phyloP scores from a whole-genome alignment of 1,140 invertebrate species.

The Sarcophaga peregrina region DNA sequence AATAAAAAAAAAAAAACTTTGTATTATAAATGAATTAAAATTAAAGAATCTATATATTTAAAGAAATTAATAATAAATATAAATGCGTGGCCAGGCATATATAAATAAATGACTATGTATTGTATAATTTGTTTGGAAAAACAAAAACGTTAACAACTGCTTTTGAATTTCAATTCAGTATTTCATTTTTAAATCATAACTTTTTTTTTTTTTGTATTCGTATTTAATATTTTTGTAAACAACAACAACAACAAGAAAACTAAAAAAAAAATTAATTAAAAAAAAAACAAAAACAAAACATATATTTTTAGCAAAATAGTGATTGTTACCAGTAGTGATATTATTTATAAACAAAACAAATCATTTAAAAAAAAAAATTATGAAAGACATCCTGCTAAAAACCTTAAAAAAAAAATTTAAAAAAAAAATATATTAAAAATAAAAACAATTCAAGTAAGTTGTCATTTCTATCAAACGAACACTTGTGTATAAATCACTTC shows the following conservation, averaged over 20 bases:
- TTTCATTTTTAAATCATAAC: not conserved
- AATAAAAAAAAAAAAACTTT: not conserved
- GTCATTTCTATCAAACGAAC: conserved; percentile 9
- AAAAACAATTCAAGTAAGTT: conserved; percentile 28
- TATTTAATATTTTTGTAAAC: conserved; percentile 6
- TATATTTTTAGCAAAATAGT: conserved; percentile 19
- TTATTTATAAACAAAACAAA: not conserved
- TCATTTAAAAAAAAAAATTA: not conserved
- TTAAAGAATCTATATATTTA: not conserved
- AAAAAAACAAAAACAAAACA: not conserved
- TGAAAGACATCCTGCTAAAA: conserved; percentile 25
- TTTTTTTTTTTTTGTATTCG: conserved; percentile 6
- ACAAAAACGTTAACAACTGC: conserved; percentile 35
- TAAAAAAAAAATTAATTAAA: not conserved
- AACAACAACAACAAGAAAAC: conserved; percentile 17
- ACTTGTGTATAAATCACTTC: conserved; percentile 16
- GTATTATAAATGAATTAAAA: not conserved
- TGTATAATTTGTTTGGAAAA: conserved; percentile 36
- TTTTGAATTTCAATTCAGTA: conserved; percentile 29
- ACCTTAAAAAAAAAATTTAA: not conserved
- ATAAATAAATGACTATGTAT: not conserved
- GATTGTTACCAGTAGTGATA: conserved; percentile 24
- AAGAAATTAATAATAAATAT: too few species aligned
- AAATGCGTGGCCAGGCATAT: conserved; percentile 65
- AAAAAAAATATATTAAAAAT: not conserved